phyloP scores from a whole-genome alignment of 2,888 invertebrate species.

The Clusia tigrina region DNA sequence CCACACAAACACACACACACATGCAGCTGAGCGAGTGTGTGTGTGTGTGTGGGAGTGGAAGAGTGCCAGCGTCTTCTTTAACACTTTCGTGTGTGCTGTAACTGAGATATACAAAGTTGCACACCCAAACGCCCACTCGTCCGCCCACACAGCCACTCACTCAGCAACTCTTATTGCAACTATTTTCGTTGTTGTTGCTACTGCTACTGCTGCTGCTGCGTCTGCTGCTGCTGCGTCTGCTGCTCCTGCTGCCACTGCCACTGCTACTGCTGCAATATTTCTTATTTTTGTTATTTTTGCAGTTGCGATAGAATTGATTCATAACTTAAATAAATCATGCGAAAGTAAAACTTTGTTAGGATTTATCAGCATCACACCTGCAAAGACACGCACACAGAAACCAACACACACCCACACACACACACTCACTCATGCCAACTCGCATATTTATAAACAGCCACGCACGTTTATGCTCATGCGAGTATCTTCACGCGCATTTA shows the following conservation, averaged over 20 bases:
- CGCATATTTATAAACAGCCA: not conserved
- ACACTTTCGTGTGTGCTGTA: too few species aligned
- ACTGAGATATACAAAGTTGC: too few species aligned
- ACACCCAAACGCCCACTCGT: too few species aligned
- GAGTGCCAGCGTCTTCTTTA: conserved; percentile 3
- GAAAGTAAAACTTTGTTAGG: conserved; percentile 43
- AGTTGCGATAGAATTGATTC: conserved; percentile 62
- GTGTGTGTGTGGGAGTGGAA: conserved; percentile 4
- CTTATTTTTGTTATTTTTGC: conserved; percentile 42
- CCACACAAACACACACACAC: conserved; percentile 10
- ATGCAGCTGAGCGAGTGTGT: conserved; percentile 13
- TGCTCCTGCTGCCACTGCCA: too few species aligned
- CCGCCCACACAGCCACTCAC: too few species aligned
- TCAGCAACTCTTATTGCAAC: too few species aligned
- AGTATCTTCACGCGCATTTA: not conserved
- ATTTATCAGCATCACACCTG: conserved; percentile 38
- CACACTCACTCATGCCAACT: conserved; percentile 4
- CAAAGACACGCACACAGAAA: conserved; percentile 12
- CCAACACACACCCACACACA: conserved; percentile 23
- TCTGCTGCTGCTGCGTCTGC: not conserved
- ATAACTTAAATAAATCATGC: conserved; percentile 61
- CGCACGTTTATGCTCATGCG: not conserved
- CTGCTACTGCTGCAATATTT: conserved; percentile 26
- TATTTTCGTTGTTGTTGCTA: conserved; percentile 11
- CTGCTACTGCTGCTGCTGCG: conserved; percentile 13